Percentiles rank a stretch among this genome's conserved stretches.
Conservation (phyloP, 1,140 invertebrate species). For the Holcopasites calliopsidis region DNA sequence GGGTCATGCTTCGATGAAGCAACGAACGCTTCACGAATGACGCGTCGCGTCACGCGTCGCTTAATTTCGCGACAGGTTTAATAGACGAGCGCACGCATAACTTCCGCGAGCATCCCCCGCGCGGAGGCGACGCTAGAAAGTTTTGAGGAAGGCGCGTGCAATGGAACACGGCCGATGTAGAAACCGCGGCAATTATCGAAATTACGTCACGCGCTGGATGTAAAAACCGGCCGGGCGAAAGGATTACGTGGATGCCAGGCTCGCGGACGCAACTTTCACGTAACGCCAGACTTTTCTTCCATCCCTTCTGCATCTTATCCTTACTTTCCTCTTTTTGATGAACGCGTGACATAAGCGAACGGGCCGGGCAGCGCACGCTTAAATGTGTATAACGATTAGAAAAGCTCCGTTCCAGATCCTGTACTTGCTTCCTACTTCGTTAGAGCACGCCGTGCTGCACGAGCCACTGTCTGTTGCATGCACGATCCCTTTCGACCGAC, state of each 20-base stretch:
- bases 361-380: background rate
- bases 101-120: conserved; percentile 7
- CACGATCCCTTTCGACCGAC: too few species aligned
- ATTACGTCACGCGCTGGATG: conserved; percentile 52
- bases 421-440: background rate
- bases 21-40: background rate
- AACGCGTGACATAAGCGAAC: background rate
- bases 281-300: conserved; percentile 32
- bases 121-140: conserved; percentile 50
- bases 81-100: background rate
- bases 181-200: conserved; percentile 59
- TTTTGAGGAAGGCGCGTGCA: conserved; percentile 50
- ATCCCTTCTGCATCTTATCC: background rate
- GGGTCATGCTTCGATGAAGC: too few species aligned
- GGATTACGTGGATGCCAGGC: conserved; percentile 33
- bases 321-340: background rate
- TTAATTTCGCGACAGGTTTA: background rate
- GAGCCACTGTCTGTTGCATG: too few species aligned
- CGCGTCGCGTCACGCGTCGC: background rate
- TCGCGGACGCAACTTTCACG: conserved; percentile 34
- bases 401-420: background rate
- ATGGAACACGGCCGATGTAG: conserved; percentile 32
- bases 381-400: background rate
- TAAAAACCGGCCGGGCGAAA: conserved; percentile 12
- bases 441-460: background rate